A percentile compares a stretch with the other conserved stretches of the same genome.
phyloP scores from a whole-genome alignment of 2,113 vertebrate genomes.

The Microtus pennsylvanicus region DNA sequence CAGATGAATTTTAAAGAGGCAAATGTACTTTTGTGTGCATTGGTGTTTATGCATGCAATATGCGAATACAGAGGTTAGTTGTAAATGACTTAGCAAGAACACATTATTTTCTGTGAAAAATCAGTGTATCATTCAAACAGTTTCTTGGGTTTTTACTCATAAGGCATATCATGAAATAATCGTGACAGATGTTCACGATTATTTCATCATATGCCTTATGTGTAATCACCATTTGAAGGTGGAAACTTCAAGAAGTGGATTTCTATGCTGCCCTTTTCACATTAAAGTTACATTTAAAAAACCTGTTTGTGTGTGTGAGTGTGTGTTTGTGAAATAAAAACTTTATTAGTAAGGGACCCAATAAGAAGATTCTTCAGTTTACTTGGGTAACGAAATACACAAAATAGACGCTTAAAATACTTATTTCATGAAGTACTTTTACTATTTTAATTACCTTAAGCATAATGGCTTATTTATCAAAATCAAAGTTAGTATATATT shows the following conservation, averaged over 20 bases:
- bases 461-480: constrained; percentile 72
- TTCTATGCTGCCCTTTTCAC: constrained; percentile 51
- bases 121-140: constrained; percentile 53
- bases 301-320: neutral
- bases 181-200: neutral
- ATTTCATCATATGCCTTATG: neutral
- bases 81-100: constrained; percentile 71
- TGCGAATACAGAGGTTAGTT: neutral
- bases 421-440: constrained; percentile 28
- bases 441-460: constrained; percentile 66
- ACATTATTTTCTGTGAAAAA: constrained; percentile 76
- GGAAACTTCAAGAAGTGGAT: constrained; percentile 30
- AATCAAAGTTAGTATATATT: constrained; percentile 59
- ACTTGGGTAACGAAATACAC: constrained; percentile 56
- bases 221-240: neutral
- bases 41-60: neutral
- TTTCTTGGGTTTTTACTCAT: no score
- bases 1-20: constrained; percentile 80
- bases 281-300: constrained; percentile 63
- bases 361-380: constrained; percentile 39
- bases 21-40: constrained; percentile 66
- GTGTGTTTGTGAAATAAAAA: constrained; percentile 51
- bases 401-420: constrained; percentile 1
- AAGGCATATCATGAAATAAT: no score
- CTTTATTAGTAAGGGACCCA: constrained; percentile 43